Conservation (phyloP, 1,140 invertebrate genomes). For the Diabrotica virgifera region DNA sequence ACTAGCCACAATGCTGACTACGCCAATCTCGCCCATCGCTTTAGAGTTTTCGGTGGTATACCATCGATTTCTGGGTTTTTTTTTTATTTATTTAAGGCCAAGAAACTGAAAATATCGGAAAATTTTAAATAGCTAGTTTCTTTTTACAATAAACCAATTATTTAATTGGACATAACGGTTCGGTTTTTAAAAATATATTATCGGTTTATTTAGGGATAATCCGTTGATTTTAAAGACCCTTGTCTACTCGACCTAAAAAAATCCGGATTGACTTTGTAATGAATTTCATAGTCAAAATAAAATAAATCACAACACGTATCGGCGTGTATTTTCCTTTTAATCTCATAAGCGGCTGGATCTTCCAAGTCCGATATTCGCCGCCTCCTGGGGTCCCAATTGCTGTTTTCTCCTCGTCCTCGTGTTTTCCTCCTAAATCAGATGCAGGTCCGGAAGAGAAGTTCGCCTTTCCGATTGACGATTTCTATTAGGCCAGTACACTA, state of each 20-base stretch:
- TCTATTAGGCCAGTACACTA: constrained; percentile 40
- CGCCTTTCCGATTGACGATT: constrained; percentile 40
- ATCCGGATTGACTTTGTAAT: background rate
- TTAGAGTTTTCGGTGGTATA: too few relatives aligned
- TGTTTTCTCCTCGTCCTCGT: constrained; percentile 29
- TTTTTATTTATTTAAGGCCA: too few relatives aligned
- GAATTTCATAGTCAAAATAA: background rate
- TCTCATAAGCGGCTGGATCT: background rate
- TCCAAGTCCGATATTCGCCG: constrained; percentile 11
- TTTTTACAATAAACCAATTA: too few relatives aligned
- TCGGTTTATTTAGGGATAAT: too few relatives aligned
- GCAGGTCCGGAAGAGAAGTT: constrained; percentile 24
- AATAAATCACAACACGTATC: background rate
- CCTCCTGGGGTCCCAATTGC: constrained; percentile 23
- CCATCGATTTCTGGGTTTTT: too few relatives aligned
- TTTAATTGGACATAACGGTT: too few relatives aligned
- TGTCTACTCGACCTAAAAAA: background rate
- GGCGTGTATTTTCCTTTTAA: constrained; percentile 2
- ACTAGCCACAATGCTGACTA: too few relatives aligned
- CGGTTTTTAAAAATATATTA: too few relatives aligned
- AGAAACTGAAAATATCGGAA: too few relatives aligned
- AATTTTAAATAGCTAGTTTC: too few relatives aligned
- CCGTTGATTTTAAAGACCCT: background rate
- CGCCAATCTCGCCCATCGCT: too few relatives aligned
- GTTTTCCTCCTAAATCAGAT: constrained; percentile 37